phyloP scores from a whole-genome alignment of 2,113 vertebrate species.

The Cairina moschata region DNA sequence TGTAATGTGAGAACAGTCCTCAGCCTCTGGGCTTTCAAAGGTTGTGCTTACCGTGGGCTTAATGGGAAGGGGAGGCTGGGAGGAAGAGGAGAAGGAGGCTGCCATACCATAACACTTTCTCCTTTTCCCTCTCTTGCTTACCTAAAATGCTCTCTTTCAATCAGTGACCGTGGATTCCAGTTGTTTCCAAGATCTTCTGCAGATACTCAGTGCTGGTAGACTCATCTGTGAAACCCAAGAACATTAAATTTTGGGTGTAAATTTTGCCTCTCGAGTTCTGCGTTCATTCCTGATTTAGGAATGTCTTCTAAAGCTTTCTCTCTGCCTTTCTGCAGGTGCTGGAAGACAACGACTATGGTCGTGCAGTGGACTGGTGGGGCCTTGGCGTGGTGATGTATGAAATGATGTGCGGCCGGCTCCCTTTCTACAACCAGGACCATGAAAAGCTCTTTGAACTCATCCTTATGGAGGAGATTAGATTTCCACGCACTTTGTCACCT shows the following conservation, averaged over 20 bases:
- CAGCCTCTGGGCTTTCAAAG: neutral
- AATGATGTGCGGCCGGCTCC: constrained; percentile 86
- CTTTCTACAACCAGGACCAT: constrained; percentile 86
- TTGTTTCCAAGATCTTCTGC: neutral
- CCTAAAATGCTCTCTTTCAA: neutral
- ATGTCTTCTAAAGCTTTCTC: neutral
- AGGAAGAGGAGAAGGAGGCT: neutral
- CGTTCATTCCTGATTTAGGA: neutral
- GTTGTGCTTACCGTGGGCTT: neutral
- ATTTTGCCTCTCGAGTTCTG: neutral
- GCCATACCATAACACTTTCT: neutral
- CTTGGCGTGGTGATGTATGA: constrained; percentile 87
- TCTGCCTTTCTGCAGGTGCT: constrained; percentile 74
- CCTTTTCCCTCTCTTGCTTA: neutral
- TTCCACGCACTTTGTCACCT: constrained; percentile 83
- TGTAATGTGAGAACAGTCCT: constrained; percentile 35
- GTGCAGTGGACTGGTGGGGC: constrained; percentile 86
- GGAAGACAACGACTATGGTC: constrained; percentile 85
- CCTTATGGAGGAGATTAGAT: constrained; percentile 85
- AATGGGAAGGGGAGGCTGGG: neutral
- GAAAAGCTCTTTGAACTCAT: constrained; percentile 86
- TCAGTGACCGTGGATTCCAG: neutral
- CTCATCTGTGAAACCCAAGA: neutral
- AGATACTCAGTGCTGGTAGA: neutral
- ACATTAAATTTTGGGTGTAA: neutral